Base-by-base conservation (phyloP, 1,140 invertebrate genomes). In the Drosophila pectinifera region DNA sequence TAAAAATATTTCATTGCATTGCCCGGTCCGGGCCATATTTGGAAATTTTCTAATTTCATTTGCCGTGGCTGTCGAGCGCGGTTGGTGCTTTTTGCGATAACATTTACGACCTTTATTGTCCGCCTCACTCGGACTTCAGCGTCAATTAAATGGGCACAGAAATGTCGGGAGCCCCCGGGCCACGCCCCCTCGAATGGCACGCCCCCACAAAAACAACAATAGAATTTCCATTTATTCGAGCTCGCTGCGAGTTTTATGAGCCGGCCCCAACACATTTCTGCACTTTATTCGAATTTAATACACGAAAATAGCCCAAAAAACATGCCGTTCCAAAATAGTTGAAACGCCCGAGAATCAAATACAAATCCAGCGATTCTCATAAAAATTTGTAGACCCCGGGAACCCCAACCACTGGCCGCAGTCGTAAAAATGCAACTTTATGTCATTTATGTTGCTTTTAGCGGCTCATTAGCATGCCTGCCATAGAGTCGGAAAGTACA, bases 391-490 rank as follows among this genome's bases (percentile, higher is more conserved):
- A 89, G 77, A 69, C 70, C 78, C 79, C 75, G 16, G 65, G 45
- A 77, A 65, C 76, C 78, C 42, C 64, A 67, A 69, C 55, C 81
- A 81, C 78, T 85, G 80, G 55, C 73, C 53, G 64, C 69, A 72
- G 63, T 80, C 84, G 43, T 89, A 89, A 89, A 89, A 74, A 89
- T 69, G 68, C 77, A 89, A 90, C 77, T 89, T 89, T 89, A 89
- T 84, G 84, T 89, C 84, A 78, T 89, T 89, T 89, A 89, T 89
- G 84, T 78, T 78, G 84, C 84, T 89, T 90, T 89, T 89, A 89
- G 84, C 84, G 80, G 80, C 84, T 89, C 85, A 89, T 89, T 89
- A 84, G 84, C 77, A 80, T 80, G 73, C 59, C 84, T 70, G 72
- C 56, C 69, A 80, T 14, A 24, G 53, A 46, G 57, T 39, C 41